Base-by-base conservation (phyloP, 2,888 invertebrate genomes). In the Stratiomys singularior region DNA sequence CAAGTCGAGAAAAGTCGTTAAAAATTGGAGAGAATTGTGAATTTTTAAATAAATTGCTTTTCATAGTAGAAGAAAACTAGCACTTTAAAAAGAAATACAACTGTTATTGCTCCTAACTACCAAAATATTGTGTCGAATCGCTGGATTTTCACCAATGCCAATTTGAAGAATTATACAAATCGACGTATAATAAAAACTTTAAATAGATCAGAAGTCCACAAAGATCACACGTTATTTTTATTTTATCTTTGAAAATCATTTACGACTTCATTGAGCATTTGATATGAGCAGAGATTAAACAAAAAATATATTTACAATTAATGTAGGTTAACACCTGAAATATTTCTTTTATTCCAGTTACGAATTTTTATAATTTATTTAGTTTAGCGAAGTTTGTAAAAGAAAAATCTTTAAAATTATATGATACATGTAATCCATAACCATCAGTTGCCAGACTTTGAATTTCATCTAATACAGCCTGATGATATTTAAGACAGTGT, bases 301-400 rank as follows among this genome's bases (percentile, higher is more conserved):
- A 71, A 27, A n/a, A 67, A 71, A 71, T 71, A 71, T 47, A 71
- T 71, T 71, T 71, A 71, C 47, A 71, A 23, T 15, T 71, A 47
- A 52, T 46, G 27, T 71, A 71, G 18, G 52, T 52, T 71, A 46
- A 47, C 23, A 46, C 21, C 71, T 71, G 47, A 47, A 47, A 44
- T 28, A 63, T 44, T 44, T 69, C 69, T 47, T 69, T 69, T 69
- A 69, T 69, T 69, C 69, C 47, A 47, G 47, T 69, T 69, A 66
- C 66, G 66, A 66, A 66, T 66, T 63, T 66, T 66, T 37, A 66
- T 66, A 66, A 66, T 66, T 66, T 66, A 66, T 66, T 66, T 66
- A 66, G 66, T 18, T 27, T 66, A 66, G 30, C 30, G 21, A 44
- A 66, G n/a, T 66, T 66, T 66, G 30, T 30, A 37, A 66, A 66